Evolutionary conservation across 2,113 vertebrate genomes (phyloP).

Genomic region (Scopus umbretta): DNA sequence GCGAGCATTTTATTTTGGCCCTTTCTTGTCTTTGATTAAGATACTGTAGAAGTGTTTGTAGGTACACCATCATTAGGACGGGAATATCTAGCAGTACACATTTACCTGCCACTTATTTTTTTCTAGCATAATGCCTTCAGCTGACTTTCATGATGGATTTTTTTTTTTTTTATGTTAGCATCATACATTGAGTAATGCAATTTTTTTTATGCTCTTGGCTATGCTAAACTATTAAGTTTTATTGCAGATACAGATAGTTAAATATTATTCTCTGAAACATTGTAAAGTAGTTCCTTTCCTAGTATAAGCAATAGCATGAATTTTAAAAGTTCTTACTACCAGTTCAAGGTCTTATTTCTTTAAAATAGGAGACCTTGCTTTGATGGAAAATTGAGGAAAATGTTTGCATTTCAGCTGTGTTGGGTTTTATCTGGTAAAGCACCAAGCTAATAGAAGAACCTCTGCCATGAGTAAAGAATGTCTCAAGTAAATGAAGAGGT

Average conservation of each 20-base stretch:
- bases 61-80: not conserved
- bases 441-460: not conserved
- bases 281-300: not conserved
- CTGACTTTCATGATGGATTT: not conserved
- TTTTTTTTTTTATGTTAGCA: too few species aligned
- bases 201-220: not conserved
- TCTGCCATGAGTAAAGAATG: not conserved
- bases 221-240: not conserved
- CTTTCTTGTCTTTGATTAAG: not conserved
- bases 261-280: not conserved
- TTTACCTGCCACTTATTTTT: not conserved
- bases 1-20: not conserved
- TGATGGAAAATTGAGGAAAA: not conserved
- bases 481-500: not conserved
- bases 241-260: not conserved
- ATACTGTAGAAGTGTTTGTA: fast-evolving
- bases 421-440: not conserved
- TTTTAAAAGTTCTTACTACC: not conserved
- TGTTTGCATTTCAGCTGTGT: not conserved
- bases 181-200: not conserved
- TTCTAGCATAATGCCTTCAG: not conserved
- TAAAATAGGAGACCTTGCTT: not conserved
- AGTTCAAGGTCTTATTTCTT: not conserved
- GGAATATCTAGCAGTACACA: not conserved
- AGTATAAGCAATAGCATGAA: not conserved